Percentiles rank a stretch among this genome's conserved stretches.
These are phyloP conservation scores for Scelioninae gen. 1 DNA, from an alignment of 2,888 invertebrate species.

Conservation along the genomic window DNA sequence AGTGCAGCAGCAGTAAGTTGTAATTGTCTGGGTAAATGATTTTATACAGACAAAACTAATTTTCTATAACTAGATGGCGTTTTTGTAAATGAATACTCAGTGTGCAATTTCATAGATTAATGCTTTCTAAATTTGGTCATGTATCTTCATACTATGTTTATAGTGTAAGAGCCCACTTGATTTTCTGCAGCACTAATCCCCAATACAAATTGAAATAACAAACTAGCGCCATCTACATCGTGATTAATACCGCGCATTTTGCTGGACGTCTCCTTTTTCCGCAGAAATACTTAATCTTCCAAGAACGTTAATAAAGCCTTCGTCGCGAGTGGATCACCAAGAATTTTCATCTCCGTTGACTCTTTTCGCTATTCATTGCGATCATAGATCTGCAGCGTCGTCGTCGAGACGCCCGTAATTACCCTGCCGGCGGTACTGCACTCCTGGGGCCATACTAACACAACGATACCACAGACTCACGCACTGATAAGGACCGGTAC, in stretches of 20 bases:
- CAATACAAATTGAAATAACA: conserved; percentile 19
- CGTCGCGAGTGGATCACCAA: conserved; percentile 51
- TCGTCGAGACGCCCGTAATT: conserved; percentile 78
- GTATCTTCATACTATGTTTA: too few relatives aligned
- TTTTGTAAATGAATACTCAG: too few relatives aligned
- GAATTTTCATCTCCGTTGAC: conserved; percentile 66
- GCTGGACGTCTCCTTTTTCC: conserved; percentile 23
- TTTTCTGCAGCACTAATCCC: conserved; percentile 1
- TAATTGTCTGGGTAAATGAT: too few relatives aligned
- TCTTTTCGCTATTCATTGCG: conserved; percentile 75
- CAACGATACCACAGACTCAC: conserved; percentile 45
- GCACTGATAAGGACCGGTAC: conserved; percentile 28
- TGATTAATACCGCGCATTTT: conserved; percentile 16
- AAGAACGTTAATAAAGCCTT: conserved; percentile 44
- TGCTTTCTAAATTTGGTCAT: too few relatives aligned
- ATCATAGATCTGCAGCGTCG: conserved; percentile 79
- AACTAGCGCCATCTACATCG: conserved; percentile 4
- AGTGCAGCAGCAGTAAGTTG: too few relatives aligned
- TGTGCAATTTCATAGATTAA: too few relatives aligned
- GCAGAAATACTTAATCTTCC: conserved; percentile 34
- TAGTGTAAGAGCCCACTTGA: too few relatives aligned
- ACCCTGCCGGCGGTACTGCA: conserved; percentile 77
- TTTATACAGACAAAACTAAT: too few relatives aligned
- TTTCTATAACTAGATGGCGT: too few relatives aligned
- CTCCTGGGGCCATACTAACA: conserved; percentile 74